These are phyloP conservation scores for Cheirogaleus major DNA, from an alignment of 2,797 vertebrate species.

Conservation along the genomic window DNA sequence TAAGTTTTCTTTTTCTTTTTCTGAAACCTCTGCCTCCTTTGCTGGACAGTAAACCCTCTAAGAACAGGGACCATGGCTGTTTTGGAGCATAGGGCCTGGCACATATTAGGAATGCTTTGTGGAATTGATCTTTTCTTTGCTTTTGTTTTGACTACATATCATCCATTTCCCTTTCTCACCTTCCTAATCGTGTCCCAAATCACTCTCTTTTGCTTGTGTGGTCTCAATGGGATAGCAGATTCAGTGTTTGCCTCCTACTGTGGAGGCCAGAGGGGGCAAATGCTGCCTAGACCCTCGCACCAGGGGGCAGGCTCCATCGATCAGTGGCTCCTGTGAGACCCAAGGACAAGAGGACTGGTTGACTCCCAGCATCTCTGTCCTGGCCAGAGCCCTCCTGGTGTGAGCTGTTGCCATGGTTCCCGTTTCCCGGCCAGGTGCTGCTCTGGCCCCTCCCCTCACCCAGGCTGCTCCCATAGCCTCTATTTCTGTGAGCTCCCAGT, in stretches of 20 bases:
- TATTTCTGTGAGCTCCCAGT: background rate
- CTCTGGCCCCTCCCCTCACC: background rate
- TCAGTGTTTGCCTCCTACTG: too few relatives aligned
- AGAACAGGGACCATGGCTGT: background rate
- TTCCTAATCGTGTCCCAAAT: background rate
- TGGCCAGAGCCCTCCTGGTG: background rate
- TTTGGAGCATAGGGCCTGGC: background rate
- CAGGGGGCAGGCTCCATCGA: background rate
- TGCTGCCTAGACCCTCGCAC: too few relatives aligned
- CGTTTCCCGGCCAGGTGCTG: background rate
- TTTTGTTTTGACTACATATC: background rate
- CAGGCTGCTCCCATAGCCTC: background rate
- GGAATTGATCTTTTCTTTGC: background rate
- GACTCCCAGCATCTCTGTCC: background rate
- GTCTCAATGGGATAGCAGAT: background rate
- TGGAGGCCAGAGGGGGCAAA: too few relatives aligned
- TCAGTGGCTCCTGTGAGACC: background rate
- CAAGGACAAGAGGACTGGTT: background rate
- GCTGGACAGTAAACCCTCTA: background rate
- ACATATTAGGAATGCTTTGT: background rate
- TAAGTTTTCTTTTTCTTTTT: background rate
- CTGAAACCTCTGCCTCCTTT: background rate
- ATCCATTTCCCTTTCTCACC: background rate
- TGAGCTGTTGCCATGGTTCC: slow-evolving; percentile 3
- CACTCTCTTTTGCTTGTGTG: background rate